phyloP scores from a whole-genome alignment of 2,797 vertebrate species.

The Paratrypauchen microcephalus region DNA sequence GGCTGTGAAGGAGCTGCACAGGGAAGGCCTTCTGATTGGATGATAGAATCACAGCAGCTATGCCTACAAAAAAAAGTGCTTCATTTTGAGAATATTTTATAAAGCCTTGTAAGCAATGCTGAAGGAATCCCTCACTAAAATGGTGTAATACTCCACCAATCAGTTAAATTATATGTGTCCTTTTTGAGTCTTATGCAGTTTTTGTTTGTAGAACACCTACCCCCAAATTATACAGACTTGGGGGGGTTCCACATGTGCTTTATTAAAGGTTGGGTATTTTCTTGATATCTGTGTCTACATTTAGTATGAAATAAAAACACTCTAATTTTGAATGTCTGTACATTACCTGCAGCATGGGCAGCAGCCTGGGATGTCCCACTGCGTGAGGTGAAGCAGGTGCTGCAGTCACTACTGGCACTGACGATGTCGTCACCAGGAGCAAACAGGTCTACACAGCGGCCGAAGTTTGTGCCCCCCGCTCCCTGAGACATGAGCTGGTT shows the following conservation, averaged over 20 bases:
- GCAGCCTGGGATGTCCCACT: slow-evolving; percentile 90
- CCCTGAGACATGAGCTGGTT: slow-evolving; percentile 83
- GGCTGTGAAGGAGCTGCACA: slow-evolving; percentile 79
- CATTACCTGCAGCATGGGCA: slow-evolving; percentile 81
- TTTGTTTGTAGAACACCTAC: too few relatives aligned
- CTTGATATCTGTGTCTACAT: background rate
- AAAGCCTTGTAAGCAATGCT: background rate
- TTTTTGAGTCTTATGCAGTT: background rate
- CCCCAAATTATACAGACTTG: too few relatives aligned
- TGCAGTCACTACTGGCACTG: slow-evolving; percentile 88
- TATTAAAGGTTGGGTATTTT: background rate
- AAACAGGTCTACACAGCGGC: slow-evolving; percentile 87
- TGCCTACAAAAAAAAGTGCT: slow-evolving; percentile 66
- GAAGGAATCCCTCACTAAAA: background rate
- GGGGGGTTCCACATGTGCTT: background rate
- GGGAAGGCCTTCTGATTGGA: slow-evolving; percentile 65
- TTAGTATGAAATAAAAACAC: background rate
- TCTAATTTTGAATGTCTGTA: background rate
- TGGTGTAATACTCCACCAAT: background rate
- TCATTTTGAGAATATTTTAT: background rate
- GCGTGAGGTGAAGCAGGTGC: slow-evolving; percentile 84
- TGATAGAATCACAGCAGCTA: slow-evolving; percentile 82
- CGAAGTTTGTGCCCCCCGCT: slow-evolving; percentile 84
- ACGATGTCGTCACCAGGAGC: slow-evolving; percentile 89
- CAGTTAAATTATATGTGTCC: background rate